These are phyloP conservation scores for Myripristis jacobus DNA, from an alignment of 2,797 vertebrate species.

Conservation along the genomic window DNA sequence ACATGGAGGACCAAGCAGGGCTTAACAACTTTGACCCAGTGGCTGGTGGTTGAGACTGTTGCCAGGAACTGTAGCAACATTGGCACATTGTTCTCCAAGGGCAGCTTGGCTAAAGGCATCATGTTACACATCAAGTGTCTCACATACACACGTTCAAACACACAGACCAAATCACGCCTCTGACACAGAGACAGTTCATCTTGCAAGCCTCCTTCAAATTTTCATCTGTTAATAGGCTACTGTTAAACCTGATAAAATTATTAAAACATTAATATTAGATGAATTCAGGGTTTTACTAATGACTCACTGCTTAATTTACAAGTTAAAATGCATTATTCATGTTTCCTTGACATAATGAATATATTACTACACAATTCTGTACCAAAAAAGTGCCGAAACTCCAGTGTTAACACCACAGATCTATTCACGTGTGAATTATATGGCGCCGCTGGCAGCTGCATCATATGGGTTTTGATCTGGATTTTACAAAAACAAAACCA, in stretches of 20 bases:
- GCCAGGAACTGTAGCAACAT: slow-evolving; percentile 62
- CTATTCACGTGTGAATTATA: slow-evolving; percentile 11
- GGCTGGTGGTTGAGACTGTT: slow-evolving; percentile 70
- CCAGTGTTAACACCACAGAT: slow-evolving; percentile 66
- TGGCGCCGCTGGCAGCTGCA: slow-evolving; percentile 34
- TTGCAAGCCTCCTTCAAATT: slow-evolving; percentile 24
- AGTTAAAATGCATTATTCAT: slow-evolving; percentile 25
- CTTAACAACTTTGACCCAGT: slow-evolving; percentile 54
- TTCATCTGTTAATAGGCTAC: slow-evolving; percentile 28
- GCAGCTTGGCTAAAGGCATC: slow-evolving; percentile 82
- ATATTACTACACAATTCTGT: slow-evolving; percentile 57
- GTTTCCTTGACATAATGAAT: slow-evolving; percentile 38
- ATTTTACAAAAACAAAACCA: slow-evolving; percentile 35
- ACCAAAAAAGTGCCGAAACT: slow-evolving; percentile 46
- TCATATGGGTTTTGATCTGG: neutral
- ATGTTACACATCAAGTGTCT: slow-evolving; percentile 72
- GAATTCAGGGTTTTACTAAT: slow-evolving; percentile 15
- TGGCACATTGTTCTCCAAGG: slow-evolving; percentile 57
- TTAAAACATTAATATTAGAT: slow-evolving; percentile 40
- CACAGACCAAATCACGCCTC: slow-evolving; percentile 40
- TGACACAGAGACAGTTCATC: slow-evolving; percentile 51
- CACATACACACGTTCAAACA: slow-evolving; percentile 17
- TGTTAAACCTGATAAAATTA: slow-evolving; percentile 54
- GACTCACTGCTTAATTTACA: slow-evolving; percentile 3
- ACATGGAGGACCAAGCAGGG: slow-evolving; percentile 78